A percentile compares a stretch with the other conserved stretches of the same genome.
Evolutionary conservation across 2,888 invertebrate genomes (phyloP).

Genomic region (Galerucella calmariensis): DNA sequence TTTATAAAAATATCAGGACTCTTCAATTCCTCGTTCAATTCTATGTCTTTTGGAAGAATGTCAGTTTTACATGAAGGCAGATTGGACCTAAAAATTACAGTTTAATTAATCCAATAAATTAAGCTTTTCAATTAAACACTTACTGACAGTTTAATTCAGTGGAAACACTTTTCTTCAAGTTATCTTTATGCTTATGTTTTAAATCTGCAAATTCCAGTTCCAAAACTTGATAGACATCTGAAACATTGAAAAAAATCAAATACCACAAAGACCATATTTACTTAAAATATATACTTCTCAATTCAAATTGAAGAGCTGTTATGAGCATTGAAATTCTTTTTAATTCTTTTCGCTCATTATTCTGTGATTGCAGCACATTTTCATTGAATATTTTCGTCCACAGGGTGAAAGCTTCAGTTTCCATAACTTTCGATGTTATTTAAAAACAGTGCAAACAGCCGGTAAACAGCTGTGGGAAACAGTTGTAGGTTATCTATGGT

Average conservation of each 20-base stretch:
- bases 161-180: constrained; percentile 24
- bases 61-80: neutral
- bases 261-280: neutral
- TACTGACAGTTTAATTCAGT: constrained; percentile 22
- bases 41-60: neutral
- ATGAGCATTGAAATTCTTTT: constrained; percentile 47
- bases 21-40: constrained; percentile 29
- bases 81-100: neutral
- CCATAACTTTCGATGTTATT: constrained; percentile 2
- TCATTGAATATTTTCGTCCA: constrained; percentile 51
- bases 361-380: constrained; percentile 44
- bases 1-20: constrained; percentile 43
- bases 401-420: constrained; percentile 39
- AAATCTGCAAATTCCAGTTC: constrained; percentile 36
- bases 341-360: constrained; percentile 46
- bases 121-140: constrained; percentile 6
- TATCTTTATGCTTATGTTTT: constrained; percentile 37
- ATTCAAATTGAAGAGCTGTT: constrained; percentile 48
- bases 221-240: constrained; percentile 39
- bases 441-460: no score
- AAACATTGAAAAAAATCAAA: constrained; percentile 9
- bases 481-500: constrained; percentile 10
- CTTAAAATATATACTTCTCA: constrained; percentile 44
- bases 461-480: no score
- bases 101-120: no score